Conservation (phyloP, 2,888 invertebrate genomes). For the Apamea crenata region DNA sequence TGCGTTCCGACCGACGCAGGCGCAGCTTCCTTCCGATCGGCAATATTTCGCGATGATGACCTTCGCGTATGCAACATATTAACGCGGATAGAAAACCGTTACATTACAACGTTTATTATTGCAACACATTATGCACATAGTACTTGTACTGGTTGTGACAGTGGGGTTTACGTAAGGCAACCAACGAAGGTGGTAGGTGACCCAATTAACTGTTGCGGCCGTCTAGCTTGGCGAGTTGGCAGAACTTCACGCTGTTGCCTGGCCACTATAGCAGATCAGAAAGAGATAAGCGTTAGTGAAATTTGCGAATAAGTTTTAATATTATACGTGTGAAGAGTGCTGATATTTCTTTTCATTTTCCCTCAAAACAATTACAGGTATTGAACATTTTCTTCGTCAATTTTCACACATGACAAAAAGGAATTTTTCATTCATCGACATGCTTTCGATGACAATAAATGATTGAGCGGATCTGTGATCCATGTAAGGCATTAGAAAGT, state of each 20-base stretch:
- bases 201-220: conserved; percentile 80
- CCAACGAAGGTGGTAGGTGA: conserved; percentile 78
- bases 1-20: conserved; percentile 60
- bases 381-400: background rate
- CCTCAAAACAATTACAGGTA: too few species aligned
- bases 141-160: conserved; percentile 82
- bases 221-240: conserved; percentile 35
- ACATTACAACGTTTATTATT: conserved; percentile 73
- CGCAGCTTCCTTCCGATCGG: conserved; percentile 80
- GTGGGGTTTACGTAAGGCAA: conserved; percentile 85
- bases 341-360: background rate
- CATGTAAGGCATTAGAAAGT: conserved; percentile 77
- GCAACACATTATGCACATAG: conserved; percentile 76
- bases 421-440: conserved; percentile 5
- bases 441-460: conserved; percentile 54
- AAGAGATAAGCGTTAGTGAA: conserved; percentile 5
- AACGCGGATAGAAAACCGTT: conserved; percentile 73
- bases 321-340: background rate
- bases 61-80: conserved; percentile 72
- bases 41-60: conserved; percentile 65
- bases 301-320: conserved; percentile 1
- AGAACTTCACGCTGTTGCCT: conserved; percentile 14
- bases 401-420: background rate
- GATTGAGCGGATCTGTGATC: conserved; percentile 63
- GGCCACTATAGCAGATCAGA: conserved; percentile 13